Percentiles rank a stretch among this genome's conserved stretches.
Evolutionary conservation across 2,888 invertebrate species (phyloP).

Genomic region (Drosophila fulvimacula): DNA sequence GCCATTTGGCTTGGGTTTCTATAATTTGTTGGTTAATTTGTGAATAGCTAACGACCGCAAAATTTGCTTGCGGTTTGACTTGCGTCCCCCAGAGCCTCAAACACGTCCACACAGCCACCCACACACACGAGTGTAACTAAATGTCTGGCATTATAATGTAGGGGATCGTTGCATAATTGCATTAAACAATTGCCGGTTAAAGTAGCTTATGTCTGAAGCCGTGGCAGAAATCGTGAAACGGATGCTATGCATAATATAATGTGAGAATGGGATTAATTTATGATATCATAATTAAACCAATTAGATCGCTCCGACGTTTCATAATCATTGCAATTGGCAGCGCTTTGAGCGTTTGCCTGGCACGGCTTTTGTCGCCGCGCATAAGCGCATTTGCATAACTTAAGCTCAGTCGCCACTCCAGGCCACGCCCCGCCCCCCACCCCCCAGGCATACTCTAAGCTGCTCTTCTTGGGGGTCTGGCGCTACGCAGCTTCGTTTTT

Average conservation of each 20-base stretch:
- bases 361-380: slow-evolving; percentile 60
- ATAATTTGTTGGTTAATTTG: slow-evolving; percentile 65
- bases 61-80: slow-evolving; percentile 49
- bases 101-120: background rate
- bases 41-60: slow-evolving; percentile 52
- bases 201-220: slow-evolving; percentile 56
- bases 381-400: slow-evolving; percentile 77
- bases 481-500: slow-evolving; percentile 36
- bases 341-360: slow-evolving; percentile 40
- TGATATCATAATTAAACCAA: slow-evolving; percentile 78
- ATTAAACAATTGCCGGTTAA: slow-evolving; percentile 61
- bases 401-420: slow-evolving; percentile 30
- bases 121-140: background rate
- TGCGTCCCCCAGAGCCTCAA: too few relatives aligned
- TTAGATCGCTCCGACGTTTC: slow-evolving; percentile 54
- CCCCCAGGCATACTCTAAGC: background rate
- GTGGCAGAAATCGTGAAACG: slow-evolving; percentile 6
- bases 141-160: background rate
- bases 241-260: slow-evolving; percentile 38
- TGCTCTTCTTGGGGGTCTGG: background rate
- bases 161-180: slow-evolving; percentile 51
- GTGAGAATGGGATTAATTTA: slow-evolving; percentile 63
- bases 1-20: slow-evolving; percentile 30
- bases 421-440: background rate
- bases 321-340: slow-evolving; percentile 49